Percentiles rank a stretch among this genome's conserved stretches.
Conservation (phyloP, 2,888 invertebrate genomes). For the Phoenoteleia sp. region DNA sequence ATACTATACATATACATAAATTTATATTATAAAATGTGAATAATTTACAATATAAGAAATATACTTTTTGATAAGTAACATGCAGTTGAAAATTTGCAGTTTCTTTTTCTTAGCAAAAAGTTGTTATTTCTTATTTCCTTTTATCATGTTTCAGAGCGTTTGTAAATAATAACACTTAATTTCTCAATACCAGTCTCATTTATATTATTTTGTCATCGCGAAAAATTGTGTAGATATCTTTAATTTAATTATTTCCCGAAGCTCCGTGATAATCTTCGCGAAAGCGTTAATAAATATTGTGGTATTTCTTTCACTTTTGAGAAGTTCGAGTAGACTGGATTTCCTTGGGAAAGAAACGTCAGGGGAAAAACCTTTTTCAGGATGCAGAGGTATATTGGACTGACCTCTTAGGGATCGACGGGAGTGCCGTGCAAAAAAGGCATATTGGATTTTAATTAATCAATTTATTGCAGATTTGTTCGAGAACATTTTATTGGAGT, state of each 20-base stretch:
- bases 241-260: background rate
- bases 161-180: too few relatives aligned
- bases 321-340: background rate
- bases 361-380: background rate
- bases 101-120: too few relatives aligned
- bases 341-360: background rate
- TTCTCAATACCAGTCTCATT: too few relatives aligned
- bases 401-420: background rate
- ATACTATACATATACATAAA: too few relatives aligned
- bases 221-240: too few relatives aligned
- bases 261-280: background rate
- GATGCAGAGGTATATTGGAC: background rate
- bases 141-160: too few relatives aligned
- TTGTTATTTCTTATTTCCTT: too few relatives aligned
- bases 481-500: constrained; percentile 32
- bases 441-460: constrained; percentile 36
- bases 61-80: too few relatives aligned
- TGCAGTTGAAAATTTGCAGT: too few relatives aligned
- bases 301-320: constrained; percentile 14
- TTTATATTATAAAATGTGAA: too few relatives aligned
- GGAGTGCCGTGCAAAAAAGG: background rate
- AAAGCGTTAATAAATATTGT: background rate
- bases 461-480: constrained; percentile 40
- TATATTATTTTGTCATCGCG: too few relatives aligned
- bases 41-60: too few relatives aligned